Base-by-base conservation (phyloP, 2,797 vertebrate genomes). In the Glossophaga mutica region DNA sequence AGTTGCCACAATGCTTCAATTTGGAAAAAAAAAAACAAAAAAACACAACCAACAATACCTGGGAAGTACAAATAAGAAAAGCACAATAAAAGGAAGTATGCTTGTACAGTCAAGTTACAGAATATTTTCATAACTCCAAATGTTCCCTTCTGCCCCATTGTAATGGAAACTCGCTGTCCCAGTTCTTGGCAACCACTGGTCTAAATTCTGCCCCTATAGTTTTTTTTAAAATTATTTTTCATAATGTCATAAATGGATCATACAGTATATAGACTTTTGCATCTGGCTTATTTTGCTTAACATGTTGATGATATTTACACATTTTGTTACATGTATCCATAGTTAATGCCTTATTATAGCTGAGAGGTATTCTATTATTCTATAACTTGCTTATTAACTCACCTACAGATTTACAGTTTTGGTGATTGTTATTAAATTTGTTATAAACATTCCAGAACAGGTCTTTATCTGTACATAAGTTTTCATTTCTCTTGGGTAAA, bases 401-500 rank as follows among this genome's bases (percentile, higher is more conserved):
- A 92, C 67, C 21, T 57, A 14, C 48, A 90, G 44, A 73, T 78
- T 86, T 95, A 39, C 50, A 44, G 9, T 78, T 86, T 92, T 52
- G 52, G 15, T 42, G 4, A 57, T 89, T 70, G 62, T 90, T 32
- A 77, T 82, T 95, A 87, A 92, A 86, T 5, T 87, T 94, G 12
- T 84, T 90, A 32, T 44, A 89, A 79, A 78, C 19, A 94, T 78
- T 95, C 44, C 79, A 86, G 52, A 95, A 57, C 11, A 93, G n/a
- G 29, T 90, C 5, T 95, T 70, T 90, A 14, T 74, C 5, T 59
- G 15, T 78, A 74, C 22, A 4, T 94, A 46, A 74, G 3, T 89
- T 87, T 91, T 96, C 16, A 79, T 70, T 95, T 84, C 6, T 89
- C n/a, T 71, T 94, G 39, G 37, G 22, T 78, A 93, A 95, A 86